phyloP scores from a whole-genome alignment of 2,113 vertebrate species.

The Osmerus mordax region DNA sequence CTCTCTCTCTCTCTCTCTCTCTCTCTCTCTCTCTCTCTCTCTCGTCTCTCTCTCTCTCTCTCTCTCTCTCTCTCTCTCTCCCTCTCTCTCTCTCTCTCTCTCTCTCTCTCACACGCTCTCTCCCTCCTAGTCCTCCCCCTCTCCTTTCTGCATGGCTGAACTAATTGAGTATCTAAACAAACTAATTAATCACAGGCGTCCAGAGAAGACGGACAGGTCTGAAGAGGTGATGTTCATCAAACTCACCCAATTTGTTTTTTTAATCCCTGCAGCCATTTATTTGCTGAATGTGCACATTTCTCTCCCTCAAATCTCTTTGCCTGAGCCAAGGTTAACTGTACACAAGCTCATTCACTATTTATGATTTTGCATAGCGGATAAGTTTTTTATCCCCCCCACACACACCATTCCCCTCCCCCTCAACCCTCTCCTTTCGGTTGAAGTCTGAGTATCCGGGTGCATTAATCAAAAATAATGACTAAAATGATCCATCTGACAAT shows the following conservation, averaged over 20 bases:
- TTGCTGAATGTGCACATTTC: constrained; percentile 87
- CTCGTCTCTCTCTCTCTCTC: constrained; percentile 44
- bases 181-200: constrained; percentile 94
- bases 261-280: constrained; percentile 85
- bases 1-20: constrained; percentile 13
- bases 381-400: constrained; percentile 43
- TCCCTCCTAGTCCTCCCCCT: constrained; percentile 61
- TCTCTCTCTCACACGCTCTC: constrained; percentile 35
- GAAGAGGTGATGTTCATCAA: constrained; percentile 95
- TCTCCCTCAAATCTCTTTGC: constrained; percentile 81
- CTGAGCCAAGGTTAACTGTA: constrained; percentile 95
- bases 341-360: constrained; percentile 98
- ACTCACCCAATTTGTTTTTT: constrained; percentile 85
- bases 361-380: constrained; percentile 98
- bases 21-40: constrained; percentile 59
- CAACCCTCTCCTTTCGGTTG: constrained; percentile 73
- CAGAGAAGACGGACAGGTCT: constrained; percentile 90
- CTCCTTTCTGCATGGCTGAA: constrained; percentile 81
- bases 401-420: constrained; percentile 12
- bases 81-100: constrained; percentile 48
- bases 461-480: constrained; percentile 99
- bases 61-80: constrained; percentile 5
- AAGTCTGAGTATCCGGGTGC: constrained; percentile 92
- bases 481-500: constrained; percentile 99
- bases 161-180: constrained; percentile 98